phyloP scores from a whole-genome alignment of 2,113 vertebrate genomes.

The Pan paniscus region DNA sequence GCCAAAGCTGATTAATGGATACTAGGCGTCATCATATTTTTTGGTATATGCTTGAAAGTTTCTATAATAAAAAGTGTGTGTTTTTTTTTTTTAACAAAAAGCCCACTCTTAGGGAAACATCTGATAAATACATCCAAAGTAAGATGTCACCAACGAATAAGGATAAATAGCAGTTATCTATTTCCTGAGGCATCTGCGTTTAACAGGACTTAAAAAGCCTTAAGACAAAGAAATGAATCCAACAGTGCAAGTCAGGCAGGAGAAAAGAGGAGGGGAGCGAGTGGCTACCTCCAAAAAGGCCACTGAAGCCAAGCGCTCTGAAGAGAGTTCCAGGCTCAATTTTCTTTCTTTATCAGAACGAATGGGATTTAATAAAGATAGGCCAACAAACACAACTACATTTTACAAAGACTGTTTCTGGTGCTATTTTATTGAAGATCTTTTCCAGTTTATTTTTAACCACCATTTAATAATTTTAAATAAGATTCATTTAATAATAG shows the following conservation, averaged over 20 bases:
- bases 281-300: neutral
- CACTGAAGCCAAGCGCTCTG: neutral
- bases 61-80: neutral
- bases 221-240: neutral
- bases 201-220: neutral
- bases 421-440: neutral
- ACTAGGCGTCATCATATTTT: neutral
- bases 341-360: neutral
- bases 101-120: neutral
- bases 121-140: neutral
- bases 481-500: neutral
- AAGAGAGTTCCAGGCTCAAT: neutral
- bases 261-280: neutral
- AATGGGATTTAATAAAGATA: neutral
- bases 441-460: neutral
- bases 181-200: conserved; percentile 8
- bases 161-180: neutral
- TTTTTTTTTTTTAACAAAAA: neutral
- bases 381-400: neutral
- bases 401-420: neutral
- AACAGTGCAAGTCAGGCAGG: neutral
- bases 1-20: neutral
- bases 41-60: neutral
- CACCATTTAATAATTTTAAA: neutral
- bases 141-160: conserved; percentile 7